phyloP scores from a whole-genome alignment of 2,797 vertebrate genomes.

The Xiphophorus birchmanni region DNA sequence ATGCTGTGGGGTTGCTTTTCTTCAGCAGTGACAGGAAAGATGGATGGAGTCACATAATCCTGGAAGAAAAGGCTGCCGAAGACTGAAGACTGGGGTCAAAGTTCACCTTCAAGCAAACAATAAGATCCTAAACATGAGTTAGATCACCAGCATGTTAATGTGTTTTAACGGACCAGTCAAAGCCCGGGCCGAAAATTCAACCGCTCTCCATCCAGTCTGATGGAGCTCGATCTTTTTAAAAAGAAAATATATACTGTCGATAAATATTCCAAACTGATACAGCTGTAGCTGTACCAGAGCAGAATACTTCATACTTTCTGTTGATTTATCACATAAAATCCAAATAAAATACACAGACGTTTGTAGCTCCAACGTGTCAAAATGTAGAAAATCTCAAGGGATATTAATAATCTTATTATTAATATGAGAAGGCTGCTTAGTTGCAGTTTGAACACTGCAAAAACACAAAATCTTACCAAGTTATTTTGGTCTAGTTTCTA shows the following conservation, averaged over 20 bases:
- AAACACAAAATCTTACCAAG: no score
- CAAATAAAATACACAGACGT: no score
- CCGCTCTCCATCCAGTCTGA: background rate
- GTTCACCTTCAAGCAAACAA: slow-evolving; percentile 2
- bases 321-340: no score
- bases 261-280: background rate
- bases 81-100: background rate
- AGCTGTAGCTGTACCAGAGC: no score
- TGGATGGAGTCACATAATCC: background rate
- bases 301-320: no score
- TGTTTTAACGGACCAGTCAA: background rate
- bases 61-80: background rate
- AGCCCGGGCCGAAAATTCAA: background rate
- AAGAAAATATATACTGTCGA: background rate
- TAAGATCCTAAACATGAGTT: background rate
- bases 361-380: no score
- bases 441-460: no score
- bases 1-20: background rate
- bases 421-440: no score
- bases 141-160: background rate
- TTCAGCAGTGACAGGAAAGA: background rate
- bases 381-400: no score
- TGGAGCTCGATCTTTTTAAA: background rate
- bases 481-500: no score
- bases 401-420: no score